phyloP scores from a whole-genome alignment of 2,113 vertebrate species.

The Sialia sialis region DNA sequence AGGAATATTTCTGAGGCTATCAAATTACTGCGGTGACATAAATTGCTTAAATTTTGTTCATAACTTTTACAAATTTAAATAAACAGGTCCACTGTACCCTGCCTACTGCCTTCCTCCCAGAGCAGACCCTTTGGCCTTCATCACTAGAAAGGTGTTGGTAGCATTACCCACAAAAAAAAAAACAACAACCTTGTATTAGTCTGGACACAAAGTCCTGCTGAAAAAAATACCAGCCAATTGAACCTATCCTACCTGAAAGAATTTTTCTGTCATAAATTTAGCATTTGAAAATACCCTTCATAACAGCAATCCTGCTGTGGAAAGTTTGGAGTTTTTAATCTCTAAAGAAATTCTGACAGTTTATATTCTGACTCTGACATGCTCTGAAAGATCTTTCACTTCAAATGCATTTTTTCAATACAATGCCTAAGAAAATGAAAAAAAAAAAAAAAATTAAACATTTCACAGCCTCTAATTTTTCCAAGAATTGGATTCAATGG shows the following conservation, averaged over 20 bases:
- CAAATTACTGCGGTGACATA: fast-evolving
- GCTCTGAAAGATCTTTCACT: neutral
- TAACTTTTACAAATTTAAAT: neutral
- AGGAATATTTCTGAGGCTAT: neutral
- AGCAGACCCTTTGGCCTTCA: neutral
- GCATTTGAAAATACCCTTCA: neutral
- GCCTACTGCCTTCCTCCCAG: neutral
- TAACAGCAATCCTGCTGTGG: neutral
- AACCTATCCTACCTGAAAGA: neutral
- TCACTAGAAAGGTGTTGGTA: neutral
- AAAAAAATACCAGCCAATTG: neutral
- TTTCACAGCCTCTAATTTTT: neutral
- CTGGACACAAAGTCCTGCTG: neutral
- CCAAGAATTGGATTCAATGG: neutral
- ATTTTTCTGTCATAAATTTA: neutral
- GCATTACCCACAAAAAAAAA: neutral
- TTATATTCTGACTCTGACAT: neutral
- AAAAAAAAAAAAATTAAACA: neutral
- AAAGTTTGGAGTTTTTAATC: neutral
- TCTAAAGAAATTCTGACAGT: neutral
- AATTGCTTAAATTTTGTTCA: neutral
- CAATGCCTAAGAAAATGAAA: neutral
- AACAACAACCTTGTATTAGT: neutral
- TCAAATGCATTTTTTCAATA: neutral
- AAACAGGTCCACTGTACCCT: neutral